Conservation (phyloP, 2,113 vertebrate genomes). For the Bolborhynchus lineola region DNA sequence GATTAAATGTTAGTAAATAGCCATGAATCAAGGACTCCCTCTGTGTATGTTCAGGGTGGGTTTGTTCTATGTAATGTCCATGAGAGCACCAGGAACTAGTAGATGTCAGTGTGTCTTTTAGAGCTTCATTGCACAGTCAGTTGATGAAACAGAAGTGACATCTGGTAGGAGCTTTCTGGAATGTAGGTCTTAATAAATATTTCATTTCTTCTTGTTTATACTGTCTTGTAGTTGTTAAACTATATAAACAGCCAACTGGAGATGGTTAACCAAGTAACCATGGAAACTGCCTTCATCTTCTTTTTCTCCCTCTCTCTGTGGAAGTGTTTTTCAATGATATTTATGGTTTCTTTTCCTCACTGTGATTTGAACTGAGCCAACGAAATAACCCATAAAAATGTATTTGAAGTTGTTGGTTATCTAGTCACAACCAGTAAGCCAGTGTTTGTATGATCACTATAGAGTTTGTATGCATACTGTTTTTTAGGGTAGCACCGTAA, state of each 20-base stretch:
- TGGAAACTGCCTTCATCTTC: conserved; percentile 28
- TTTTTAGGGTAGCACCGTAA: neutral
- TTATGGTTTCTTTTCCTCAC: neutral
- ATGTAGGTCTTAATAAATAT: conserved; percentile 2
- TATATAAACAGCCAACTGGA: conserved; percentile 6
- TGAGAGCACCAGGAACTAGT: neutral
- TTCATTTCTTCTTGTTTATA: conserved; percentile 12
- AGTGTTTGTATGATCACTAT: neutral
- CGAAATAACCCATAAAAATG: neutral
- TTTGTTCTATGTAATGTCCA: neutral
- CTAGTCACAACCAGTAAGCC: neutral
- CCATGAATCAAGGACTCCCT: neutral
- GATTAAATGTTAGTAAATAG: neutral
- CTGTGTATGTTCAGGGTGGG: neutral
- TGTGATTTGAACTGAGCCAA: neutral
- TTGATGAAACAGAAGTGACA: neutral
- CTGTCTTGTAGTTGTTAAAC: conserved; percentile 1
- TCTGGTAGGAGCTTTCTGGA: neutral
- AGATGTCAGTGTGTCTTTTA: neutral
- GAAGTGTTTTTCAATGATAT: neutral
- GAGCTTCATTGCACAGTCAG: neutral
- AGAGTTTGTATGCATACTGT: neutral
- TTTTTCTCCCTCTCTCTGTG: neutral
- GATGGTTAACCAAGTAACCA: conserved; percentile 28
- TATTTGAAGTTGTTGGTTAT: neutral